Evolutionary conservation across 64 coral and sea anemone genomes (phyloP).

Genomic region (Porites lutea): DNA sequence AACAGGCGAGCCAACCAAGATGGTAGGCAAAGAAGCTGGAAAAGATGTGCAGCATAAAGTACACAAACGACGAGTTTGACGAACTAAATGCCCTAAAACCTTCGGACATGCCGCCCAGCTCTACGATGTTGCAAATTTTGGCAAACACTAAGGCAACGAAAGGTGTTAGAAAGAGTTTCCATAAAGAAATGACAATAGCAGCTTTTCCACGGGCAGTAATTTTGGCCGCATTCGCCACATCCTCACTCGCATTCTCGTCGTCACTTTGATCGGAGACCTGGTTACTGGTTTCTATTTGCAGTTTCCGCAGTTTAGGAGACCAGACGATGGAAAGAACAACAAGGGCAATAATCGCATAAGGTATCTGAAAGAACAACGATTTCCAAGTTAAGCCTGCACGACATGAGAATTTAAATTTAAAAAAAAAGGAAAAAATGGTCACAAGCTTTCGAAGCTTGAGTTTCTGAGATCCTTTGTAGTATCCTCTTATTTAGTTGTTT

Average conservation of each 20-base stretch:
- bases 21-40: slow-evolving; percentile 64
- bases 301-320: slow-evolving; percentile 62
- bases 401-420: no score
- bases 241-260: no score
- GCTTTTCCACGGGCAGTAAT: slow-evolving; percentile 46
- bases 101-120: background rate
- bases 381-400: no score
- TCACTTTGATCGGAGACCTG: no score
- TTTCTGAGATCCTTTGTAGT: no score
- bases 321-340: slow-evolving; percentile 46
- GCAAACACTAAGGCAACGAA: slow-evolving; percentile 1
- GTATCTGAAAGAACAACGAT: no score
- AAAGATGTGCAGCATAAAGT: slow-evolving; percentile 50
- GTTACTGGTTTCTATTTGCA: slow-evolving; percentile 24
- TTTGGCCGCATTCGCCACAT: background rate
- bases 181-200: slow-evolving; percentile 43
- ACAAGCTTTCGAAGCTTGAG: no score
- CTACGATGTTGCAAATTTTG: background rate
- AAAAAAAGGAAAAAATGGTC: no score
- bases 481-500: no score
- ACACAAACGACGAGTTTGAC: slow-evolving; percentile 4
- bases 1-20: slow-evolving; percentile 67
- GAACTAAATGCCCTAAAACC: slow-evolving; percentile 1
- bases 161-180: slow-evolving; percentile 46
- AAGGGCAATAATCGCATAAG: no score